Percentiles rank a stretch among this genome's conserved stretches.
phyloP scores from a whole-genome alignment of 2,113 vertebrate species.

The Galemys pyrenaicus region DNA sequence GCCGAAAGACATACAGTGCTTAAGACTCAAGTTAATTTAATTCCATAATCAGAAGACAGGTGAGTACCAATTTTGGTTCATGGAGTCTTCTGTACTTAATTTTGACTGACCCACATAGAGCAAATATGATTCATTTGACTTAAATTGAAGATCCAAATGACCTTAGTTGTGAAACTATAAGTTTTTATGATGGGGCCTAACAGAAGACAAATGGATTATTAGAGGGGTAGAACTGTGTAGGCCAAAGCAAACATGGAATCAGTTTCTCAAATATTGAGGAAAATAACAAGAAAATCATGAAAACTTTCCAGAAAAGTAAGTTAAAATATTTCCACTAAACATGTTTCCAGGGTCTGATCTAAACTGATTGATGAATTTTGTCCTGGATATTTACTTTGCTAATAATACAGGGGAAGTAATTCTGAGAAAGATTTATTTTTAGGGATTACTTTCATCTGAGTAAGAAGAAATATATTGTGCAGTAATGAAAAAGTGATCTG shows the following conservation, averaged over 20 bases:
- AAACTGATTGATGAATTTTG: background rate
- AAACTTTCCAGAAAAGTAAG: background rate
- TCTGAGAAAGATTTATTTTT: slow-evolving; percentile 47
- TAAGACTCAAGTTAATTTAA: slow-evolving; percentile 79
- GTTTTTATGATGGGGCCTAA: background rate
- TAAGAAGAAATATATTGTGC: slow-evolving; percentile 55
- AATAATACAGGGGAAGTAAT: slow-evolving; percentile 3
- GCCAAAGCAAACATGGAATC: background rate
- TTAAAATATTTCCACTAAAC: slow-evolving; percentile 23
- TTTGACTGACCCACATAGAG: slow-evolving; percentile 78
- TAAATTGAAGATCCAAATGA: slow-evolving; percentile 61
- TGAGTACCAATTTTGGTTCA: slow-evolving; percentile 44
- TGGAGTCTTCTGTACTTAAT: slow-evolving; percentile 74
- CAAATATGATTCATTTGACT: slow-evolving; percentile 66
- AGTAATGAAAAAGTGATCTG: slow-evolving; percentile 55
- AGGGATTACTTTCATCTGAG: slow-evolving; percentile 53
- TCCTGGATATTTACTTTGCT: slow-evolving; percentile 14
- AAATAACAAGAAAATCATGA: slow-evolving; percentile 16
- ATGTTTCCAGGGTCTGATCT: background rate
- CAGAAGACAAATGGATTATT: background rate
- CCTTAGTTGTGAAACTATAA: background rate
- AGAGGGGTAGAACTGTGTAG: background rate
- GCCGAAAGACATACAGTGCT: slow-evolving; percentile 71
- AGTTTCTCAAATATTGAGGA: background rate
- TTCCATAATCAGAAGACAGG: slow-evolving; percentile 67